A percentile compares a stretch with the other conserved stretches of the same genome.
These are phyloP conservation scores for Motacilla alba DNA, from an alignment of 2,113 vertebrate genomes.

Conservation along the genomic window DNA sequence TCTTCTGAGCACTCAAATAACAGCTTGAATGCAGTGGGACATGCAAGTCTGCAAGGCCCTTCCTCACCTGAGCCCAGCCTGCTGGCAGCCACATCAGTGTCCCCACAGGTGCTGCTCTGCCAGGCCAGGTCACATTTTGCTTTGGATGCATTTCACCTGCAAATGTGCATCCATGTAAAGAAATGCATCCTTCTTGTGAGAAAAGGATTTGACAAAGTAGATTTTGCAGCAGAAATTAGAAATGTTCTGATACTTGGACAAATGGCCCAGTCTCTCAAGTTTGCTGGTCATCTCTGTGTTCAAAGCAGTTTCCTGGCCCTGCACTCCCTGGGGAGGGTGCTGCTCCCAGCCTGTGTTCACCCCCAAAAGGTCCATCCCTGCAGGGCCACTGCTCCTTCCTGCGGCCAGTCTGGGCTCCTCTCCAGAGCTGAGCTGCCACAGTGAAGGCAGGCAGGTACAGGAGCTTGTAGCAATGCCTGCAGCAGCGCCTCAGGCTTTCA, in stretches of 20 bases:
- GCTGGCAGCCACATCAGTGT: neutral
- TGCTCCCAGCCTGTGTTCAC: neutral
- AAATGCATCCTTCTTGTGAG: neutral
- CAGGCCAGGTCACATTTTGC: neutral
- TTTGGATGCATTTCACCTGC: neutral
- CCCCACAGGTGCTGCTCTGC: neutral
- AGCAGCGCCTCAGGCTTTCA: neutral
- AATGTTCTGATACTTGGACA: neutral
- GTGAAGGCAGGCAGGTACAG: neutral
- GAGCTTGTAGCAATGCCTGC: neutral
- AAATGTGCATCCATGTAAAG: neutral
- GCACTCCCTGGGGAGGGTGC: rapidly evolving
- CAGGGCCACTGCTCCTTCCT: neutral
- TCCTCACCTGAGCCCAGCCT: neutral
- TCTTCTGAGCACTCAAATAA: neutral
- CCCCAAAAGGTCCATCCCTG: rapidly evolving
- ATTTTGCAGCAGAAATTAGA: neutral
- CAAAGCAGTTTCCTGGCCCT: neutral
- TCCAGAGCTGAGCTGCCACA: neutral
- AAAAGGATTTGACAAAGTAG: neutral
- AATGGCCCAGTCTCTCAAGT: neutral
- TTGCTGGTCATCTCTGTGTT: neutral
- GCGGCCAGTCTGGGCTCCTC: rapidly evolving
- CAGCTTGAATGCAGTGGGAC: neutral
- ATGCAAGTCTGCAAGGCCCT: neutral